Conservation (phyloP, 2,888 invertebrate genomes). For the Aspidiotus destructor region DNA sequence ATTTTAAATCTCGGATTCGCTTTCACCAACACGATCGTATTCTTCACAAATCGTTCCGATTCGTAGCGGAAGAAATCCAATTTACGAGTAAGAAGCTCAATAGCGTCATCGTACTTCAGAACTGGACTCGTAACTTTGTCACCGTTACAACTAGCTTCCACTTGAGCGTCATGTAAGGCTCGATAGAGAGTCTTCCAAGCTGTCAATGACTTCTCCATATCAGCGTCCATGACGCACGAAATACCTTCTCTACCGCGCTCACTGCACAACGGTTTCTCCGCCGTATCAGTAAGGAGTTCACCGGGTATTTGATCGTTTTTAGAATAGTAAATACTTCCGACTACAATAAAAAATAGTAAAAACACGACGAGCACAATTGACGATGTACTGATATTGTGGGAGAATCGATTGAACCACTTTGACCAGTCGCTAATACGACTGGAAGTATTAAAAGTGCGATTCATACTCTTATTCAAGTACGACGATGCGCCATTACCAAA, state of each 20-base stretch:
- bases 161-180: neutral
- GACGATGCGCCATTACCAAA: constrained; percentile 18
- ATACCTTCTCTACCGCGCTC: neutral
- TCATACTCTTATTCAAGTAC: constrained; percentile 1
- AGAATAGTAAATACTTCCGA: constrained; percentile 15
- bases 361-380: neutral
- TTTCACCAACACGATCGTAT: constrained; percentile 32
- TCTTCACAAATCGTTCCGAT: neutral
- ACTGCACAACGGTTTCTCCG: constrained; percentile 6
- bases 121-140: neutral
- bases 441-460: neutral
- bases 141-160: neutral
- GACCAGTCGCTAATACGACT: neutral
- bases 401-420: neutral
- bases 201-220: constrained; percentile 5
- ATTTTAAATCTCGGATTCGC: constrained; percentile 35
- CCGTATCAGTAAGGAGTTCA: constrained; percentile 3
- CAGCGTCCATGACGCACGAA: constrained; percentile 13
- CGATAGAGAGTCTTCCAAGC: constrained; percentile 15
- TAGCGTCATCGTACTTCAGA: constrained; percentile 1
- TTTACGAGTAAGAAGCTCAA: constrained; percentile 9
- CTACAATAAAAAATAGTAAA: constrained; percentile 6
- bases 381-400: neutral
- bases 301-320: constrained; percentile 20
- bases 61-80: constrained; percentile 1